Percentiles rank a stretch among this genome's conserved stretches.
phyloP scores from a whole-genome alignment of 2,797 vertebrate species.

The Coreius guichenoti region DNA sequence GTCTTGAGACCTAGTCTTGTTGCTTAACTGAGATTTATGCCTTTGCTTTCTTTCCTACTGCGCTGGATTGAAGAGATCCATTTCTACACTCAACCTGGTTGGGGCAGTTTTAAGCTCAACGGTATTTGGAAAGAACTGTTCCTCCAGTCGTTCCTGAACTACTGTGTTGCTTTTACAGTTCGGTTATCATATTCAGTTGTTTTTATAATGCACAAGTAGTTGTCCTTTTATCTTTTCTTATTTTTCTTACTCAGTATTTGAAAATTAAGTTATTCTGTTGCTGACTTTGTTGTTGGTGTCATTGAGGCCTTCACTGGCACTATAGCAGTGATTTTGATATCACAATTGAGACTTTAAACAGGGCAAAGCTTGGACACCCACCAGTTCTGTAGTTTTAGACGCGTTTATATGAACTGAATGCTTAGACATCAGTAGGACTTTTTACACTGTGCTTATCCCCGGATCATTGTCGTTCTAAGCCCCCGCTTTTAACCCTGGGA shows the following conservation, averaged over 20 bases:
- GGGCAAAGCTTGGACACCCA: background rate
- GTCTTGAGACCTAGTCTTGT: slow-evolving; percentile 88
- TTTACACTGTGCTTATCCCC: background rate
- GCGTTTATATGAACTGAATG: background rate
- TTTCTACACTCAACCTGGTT: slow-evolving; percentile 70
- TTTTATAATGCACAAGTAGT: background rate
- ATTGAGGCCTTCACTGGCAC: background rate
- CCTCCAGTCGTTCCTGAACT: background rate
- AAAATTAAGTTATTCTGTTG: background rate
- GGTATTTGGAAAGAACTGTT: background rate
- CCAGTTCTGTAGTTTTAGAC: background rate
- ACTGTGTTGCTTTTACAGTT: background rate
- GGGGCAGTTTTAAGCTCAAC: slow-evolving; percentile 31
- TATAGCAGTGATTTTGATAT: background rate
- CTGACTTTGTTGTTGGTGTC: background rate
- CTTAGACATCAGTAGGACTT: background rate
- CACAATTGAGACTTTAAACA: background rate
- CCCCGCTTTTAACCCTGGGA: background rate
- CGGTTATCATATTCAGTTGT: background rate
- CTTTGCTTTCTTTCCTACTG: slow-evolving; percentile 89
- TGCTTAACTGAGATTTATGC: slow-evolving; percentile 95
- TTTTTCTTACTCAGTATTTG: background rate
- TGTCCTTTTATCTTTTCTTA: background rate
- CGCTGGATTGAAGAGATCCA: slow-evolving; percentile 87
- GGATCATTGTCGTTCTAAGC: background rate